These are phyloP conservation scores for Ips typographus DNA, from an alignment of 1,140 invertebrate genomes.

Conservation along the genomic window DNA sequence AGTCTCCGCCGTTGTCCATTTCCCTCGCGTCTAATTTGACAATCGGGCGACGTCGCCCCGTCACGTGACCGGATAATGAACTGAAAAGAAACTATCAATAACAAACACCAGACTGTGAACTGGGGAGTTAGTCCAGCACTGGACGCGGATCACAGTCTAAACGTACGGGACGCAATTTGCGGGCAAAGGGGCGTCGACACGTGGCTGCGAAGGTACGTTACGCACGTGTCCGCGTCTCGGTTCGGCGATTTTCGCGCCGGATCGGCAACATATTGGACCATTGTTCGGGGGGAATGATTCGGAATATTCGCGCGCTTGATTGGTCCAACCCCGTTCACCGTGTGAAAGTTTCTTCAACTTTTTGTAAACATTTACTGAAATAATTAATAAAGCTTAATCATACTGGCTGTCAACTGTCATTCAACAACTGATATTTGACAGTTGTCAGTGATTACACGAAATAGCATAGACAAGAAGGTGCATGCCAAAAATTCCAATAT, in stretches of 20 bases:
- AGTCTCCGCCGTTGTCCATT: constrained; percentile 25
- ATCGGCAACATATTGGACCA: constrained; percentile 30
- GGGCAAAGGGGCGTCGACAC: constrained; percentile 50
- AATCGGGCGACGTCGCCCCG: constrained; percentile 24
- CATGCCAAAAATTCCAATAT: too few species aligned
- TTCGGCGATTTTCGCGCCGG: constrained; percentile 29
- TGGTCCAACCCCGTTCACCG: constrained; percentile 7
- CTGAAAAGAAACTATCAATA: constrained; percentile 51
- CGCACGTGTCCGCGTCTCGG: constrained; percentile 43
- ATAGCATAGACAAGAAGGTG: too few species aligned
- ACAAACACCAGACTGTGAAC: constrained; percentile 42
- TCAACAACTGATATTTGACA: background rate
- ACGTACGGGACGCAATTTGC: constrained; percentile 45
- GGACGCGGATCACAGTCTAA: constrained; percentile 36
- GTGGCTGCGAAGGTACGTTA: constrained; percentile 46
- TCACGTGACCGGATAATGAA: constrained; percentile 51
- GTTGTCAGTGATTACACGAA: background rate
- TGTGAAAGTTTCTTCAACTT: constrained; percentile 10
- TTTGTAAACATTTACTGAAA: background rate
- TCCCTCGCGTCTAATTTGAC: constrained; percentile 31
- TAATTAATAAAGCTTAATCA: too few species aligned
- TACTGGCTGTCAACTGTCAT: background rate
- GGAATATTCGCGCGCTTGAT: constrained; percentile 36
- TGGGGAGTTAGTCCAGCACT: background rate
- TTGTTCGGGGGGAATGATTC: constrained; percentile 42